A percentile compares a stretch with the other conserved stretches of the same genome.
phyloP scores from a whole-genome alignment of 2,113 vertebrate genomes.

The Hepsetus odoe region DNA sequence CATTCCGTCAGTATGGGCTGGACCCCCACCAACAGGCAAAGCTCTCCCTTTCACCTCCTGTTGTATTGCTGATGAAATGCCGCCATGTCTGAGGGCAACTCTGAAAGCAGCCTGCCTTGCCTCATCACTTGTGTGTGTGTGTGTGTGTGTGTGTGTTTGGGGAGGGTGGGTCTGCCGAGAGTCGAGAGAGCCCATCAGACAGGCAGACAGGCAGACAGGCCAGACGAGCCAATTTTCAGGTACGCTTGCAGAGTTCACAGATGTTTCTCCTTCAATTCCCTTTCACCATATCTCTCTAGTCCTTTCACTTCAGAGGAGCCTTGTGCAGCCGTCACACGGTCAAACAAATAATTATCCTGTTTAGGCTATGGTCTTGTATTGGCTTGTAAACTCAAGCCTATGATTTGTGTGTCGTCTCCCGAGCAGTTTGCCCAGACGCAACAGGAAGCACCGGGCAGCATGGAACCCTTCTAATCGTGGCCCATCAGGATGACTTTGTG shows the following conservation, averaged over 20 bases:
- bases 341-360: constrained; percentile 15
- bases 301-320: constrained; percentile 12
- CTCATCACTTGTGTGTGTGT: constrained; percentile 7
- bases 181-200: not conserved
- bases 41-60: constrained; percentile 17
- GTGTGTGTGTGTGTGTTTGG: not conserved
- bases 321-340: not conserved
- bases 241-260: not conserved
- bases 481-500: constrained; percentile 33
- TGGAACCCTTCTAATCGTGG: constrained; percentile 12
- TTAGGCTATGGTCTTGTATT: constrained; percentile 32
- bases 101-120: constrained; percentile 11
- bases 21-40: not conserved
- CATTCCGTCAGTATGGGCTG: constrained; percentile 51
- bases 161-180: not conserved
- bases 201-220: not conserved
- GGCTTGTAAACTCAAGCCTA: constrained; percentile 12
- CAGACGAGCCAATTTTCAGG: not conserved
- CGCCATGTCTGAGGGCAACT: constrained; percentile 49
- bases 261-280: not conserved
- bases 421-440: constrained; percentile 26
- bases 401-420: constrained; percentile 29
- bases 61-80: constrained; percentile 49
- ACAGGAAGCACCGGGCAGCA: constrained; percentile 45
- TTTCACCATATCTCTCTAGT: constrained; percentile 7